These are phyloP conservation scores for Drosophila ficusphila DNA, from an alignment of 1,140 invertebrate genomes.

Conservation along the genomic window DNA sequence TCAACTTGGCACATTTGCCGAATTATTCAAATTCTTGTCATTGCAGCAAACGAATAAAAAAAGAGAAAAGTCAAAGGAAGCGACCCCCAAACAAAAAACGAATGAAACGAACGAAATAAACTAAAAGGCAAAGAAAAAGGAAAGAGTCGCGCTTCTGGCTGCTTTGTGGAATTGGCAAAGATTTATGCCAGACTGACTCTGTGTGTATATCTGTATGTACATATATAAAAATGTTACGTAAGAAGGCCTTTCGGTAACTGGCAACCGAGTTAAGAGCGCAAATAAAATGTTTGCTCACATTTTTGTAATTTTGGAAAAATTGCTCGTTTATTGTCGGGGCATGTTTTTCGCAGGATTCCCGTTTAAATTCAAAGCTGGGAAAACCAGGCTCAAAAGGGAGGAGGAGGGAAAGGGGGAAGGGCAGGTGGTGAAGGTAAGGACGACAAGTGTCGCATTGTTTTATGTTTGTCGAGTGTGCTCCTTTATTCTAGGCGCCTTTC, in stretches of 20 bases:
- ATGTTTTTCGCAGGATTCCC: slow-evolving; percentile 50
- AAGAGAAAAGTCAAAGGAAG: slow-evolving; percentile 13
- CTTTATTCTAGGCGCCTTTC: slow-evolving; percentile 20
- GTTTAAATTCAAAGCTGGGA: slow-evolving; percentile 47
- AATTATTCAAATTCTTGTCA: slow-evolving; percentile 83
- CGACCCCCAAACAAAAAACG: slow-evolving; percentile 11
- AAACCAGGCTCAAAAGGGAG: neutral
- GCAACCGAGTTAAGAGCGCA: slow-evolving; percentile 65
- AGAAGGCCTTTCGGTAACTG: slow-evolving; percentile 18
- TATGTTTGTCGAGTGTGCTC: slow-evolving; percentile 4
- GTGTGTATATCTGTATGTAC: neutral
- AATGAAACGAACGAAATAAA: slow-evolving; percentile 50
- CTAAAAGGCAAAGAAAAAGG: slow-evolving; percentile 17
- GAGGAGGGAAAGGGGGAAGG: neutral
- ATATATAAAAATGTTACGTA: slow-evolving; percentile 3
- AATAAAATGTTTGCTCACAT: slow-evolving; percentile 81
- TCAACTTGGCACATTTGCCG: slow-evolving; percentile 80
- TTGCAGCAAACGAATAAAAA: slow-evolving; percentile 49
- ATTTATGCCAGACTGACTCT: slow-evolving; percentile 55
- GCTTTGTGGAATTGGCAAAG: slow-evolving; percentile 62
- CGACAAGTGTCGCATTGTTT: slow-evolving; percentile 44
- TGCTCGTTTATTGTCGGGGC: slow-evolving; percentile 70
- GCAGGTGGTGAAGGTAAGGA: neutral
- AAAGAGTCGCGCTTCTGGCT: slow-evolving; percentile 11
- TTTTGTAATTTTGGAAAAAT: slow-evolving; percentile 78